Base-by-base conservation (phyloP, 1,140 invertebrate species). In the Daktulosphaira vitifoliae region DNA sequence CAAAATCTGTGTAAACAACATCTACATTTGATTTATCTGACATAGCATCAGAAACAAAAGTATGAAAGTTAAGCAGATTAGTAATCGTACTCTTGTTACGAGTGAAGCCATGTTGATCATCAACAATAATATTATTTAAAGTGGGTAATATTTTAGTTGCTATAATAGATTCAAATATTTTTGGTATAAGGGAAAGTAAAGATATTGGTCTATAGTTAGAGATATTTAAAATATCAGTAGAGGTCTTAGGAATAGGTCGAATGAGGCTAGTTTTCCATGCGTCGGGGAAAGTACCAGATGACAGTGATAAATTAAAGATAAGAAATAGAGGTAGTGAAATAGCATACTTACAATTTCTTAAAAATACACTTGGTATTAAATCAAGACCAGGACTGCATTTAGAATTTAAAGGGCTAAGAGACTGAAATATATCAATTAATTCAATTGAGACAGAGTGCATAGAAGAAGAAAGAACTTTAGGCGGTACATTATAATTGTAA, bases 231-330 rank as follows among this genome's bases (percentile, higher is more conserved):
- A 26, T 37, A 20, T 56, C 37, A 29, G n/a, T n/a, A n/a, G 53
- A 65, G 22, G 38, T 44, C 23, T 62, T 62, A 23, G 42, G 23
- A 23, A 62, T n/a, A 26, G 56, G 42, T 9, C 18, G 38, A 48
- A 64, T 64, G 25, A 29, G 23, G 46, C 39, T 48, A 23, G 44
- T 26, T 64, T 64, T 64, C 50, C 50, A 52, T 20, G n/a, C 15
- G 9, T n/a, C 15, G 6, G 50, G 50, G 22, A 52, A 52, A 52
- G 23, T 64, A 64, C 42, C 42, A 29, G 59, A 18, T 9, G 23
- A 64, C 11, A 64, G 23, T 9, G 59, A 64, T 18, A 44, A 13
- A 25, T 64, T 64, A 26, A 64, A 64, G 15, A 48, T 8, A 22
- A n/a, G 20, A 11, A 46, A 26, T 26, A 46, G 29, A 9, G 59